Conservation (phyloP, 1,140 invertebrate species). For the Scaptomyza montana region DNA sequence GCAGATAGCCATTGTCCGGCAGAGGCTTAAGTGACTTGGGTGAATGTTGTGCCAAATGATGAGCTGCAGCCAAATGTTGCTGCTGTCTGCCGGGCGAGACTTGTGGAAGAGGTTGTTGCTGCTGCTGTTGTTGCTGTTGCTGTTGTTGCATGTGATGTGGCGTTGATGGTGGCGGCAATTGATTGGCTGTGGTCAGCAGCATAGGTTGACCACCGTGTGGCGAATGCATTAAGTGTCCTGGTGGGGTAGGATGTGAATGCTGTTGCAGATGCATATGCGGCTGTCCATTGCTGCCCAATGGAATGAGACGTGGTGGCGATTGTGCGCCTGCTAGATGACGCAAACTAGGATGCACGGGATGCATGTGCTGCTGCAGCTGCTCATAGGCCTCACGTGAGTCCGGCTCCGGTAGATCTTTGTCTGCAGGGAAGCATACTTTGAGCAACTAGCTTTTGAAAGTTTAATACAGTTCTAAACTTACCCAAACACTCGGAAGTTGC, state of each 20-base stretch:
- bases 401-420: constrained; percentile 80
- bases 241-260: constrained; percentile 14
- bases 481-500: constrained; percentile 89
- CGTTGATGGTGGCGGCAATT: constrained; percentile 86
- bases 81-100: constrained; percentile 50
- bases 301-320: constrained; percentile 73
- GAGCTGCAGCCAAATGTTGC: constrained; percentile 41
- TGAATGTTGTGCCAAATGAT: constrained; percentile 42
- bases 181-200: constrained; percentile 80
- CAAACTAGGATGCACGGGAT: constrained; percentile 74
- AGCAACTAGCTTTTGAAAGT: neutral
- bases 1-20: constrained; percentile 82
- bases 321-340: constrained; percentile 64
- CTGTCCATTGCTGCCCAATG: constrained; percentile 51
- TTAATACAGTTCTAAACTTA: constrained; percentile 83
- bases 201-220: constrained; percentile 57
- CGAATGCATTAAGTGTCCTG: constrained; percentile 47
- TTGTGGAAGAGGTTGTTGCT: constrained; percentile 77
- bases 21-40: constrained; percentile 58
- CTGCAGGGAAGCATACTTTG: constrained; percentile 26
- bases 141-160: constrained; percentile 83
- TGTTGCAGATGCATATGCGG: constrained; percentile 26
- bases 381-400: constrained; percentile 81
- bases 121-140: constrained; percentile 85
- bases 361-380: constrained; percentile 79